Base-by-base conservation (phyloP, 2,888 invertebrate species). In the Lamellibrachia satsuma region DNA sequence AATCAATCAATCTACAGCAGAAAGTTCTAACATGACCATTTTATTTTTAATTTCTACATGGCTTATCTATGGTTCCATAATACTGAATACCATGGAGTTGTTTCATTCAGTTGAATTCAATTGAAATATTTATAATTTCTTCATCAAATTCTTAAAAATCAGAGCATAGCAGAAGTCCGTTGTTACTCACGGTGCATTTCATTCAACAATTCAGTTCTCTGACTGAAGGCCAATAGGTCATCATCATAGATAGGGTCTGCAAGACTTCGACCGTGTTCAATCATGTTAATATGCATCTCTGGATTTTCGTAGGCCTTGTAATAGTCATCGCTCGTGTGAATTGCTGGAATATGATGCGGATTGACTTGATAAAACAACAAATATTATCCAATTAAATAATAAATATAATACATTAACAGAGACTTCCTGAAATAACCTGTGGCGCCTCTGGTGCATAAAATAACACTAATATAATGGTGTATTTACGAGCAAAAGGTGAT, bases 231-330 rank as follows among this genome's bases (percentile, higher is more conserved):
- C 11, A 92, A 52, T 15, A n/a, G 22, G 15, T 75, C 52, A n/a
- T 55, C n/a, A 11, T 92, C 92, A 22, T 75, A 75, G 27, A 93
- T 75, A 22, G 93, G 93, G 90, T 93, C 93, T 92, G 93, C 92
- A n/a, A 93, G 92, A 27, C 92, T 92, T n/a, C 93, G 93, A 9
- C 60, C 91, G 6, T 75, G 92, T 22, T 93, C 93, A 55, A 92
- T 90, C 6, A 93, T 39, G 91, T 93, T 93, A 39, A 92, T 92
- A 22, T 27, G 90, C 92, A 93, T 92, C 91, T 93, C 93, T 52
- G 93, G 93, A 90, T 93, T 90, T 90, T 93, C 92, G 7, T 75
- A 75, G 22, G n/a, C 15, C 75, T 75, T 4, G 6, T 11, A 15
- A n/a, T 22, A 75, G 6, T 15, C 75, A 15, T 11, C 6, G 75